A percentile compares a stretch with the other conserved stretches of the same genome.
These are phyloP conservation scores for Chlorops oryzae DNA, from an alignment of 1,140 invertebrate genomes.

Conservation along the genomic window DNA sequence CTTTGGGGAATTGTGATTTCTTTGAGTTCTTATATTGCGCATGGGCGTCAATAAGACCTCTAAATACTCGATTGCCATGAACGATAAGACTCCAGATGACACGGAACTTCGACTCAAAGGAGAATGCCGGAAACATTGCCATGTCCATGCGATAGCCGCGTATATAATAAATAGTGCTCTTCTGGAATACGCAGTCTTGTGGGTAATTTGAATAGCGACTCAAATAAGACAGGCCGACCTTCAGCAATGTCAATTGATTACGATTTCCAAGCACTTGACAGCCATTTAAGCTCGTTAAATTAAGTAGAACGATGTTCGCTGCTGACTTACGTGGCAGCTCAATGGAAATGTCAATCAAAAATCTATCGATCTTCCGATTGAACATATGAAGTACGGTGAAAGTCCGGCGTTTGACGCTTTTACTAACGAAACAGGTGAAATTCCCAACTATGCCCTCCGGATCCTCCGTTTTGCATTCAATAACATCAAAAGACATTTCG, in stretches of 20 bases:
- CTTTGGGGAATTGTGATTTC: too few relatives aligned
- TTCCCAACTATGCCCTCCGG: slow-evolving; percentile 15
- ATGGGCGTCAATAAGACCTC: neutral
- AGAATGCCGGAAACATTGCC: slow-evolving; percentile 23
- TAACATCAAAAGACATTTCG: slow-evolving; percentile 22
- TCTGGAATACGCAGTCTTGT: slow-evolving; percentile 20
- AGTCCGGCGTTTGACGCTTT: slow-evolving; percentile 16
- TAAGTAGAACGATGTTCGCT: slow-evolving; percentile 21
- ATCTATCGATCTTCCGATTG: slow-evolving; percentile 18
- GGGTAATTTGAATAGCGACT: slow-evolving; percentile 20
- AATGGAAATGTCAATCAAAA: slow-evolving; percentile 22
- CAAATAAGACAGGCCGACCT: slow-evolving; percentile 20
- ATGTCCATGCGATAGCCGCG: slow-evolving; percentile 25
- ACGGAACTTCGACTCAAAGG: slow-evolving; percentile 16
- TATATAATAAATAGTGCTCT: slow-evolving; percentile 22
- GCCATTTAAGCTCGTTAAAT: slow-evolving; percentile 24
- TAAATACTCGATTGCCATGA: neutral
- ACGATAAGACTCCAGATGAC: neutral
- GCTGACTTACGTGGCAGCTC: slow-evolving; percentile 15
- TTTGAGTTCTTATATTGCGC: neutral
- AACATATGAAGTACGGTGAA: slow-evolving; percentile 25
- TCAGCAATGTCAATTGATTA: slow-evolving; percentile 25
- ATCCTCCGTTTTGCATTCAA: slow-evolving; percentile 22
- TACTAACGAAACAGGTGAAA: slow-evolving; percentile 21
- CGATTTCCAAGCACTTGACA: slow-evolving; percentile 26